phyloP scores from a whole-genome alignment of 2,797 vertebrate species.

The Premnoplex brunnescens region DNA sequence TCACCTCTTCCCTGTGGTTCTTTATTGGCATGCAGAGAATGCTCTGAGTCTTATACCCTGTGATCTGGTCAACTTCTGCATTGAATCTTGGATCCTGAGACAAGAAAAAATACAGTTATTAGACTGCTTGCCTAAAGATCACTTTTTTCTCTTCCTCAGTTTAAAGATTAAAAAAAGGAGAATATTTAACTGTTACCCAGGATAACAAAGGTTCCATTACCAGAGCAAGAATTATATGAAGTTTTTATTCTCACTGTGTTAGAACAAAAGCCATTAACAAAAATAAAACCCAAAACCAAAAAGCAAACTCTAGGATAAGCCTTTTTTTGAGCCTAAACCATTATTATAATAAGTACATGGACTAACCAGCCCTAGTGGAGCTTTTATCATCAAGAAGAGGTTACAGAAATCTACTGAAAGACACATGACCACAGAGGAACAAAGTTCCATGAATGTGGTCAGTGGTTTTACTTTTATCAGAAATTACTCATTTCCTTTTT shows the following conservation, averaged over 20 bases:
- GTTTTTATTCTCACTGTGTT: background rate
- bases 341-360: background rate
- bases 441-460: background rate
- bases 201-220: background rate
- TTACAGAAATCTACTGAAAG: background rate
- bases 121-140: background rate
- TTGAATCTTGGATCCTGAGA: slow-evolving; percentile 93
- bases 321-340: background rate
- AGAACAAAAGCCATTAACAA: background rate
- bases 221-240: background rate
- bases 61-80: slow-evolving; percentile 96
- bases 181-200: background rate
- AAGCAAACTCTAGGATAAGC: background rate
- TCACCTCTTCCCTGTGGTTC: slow-evolving; percentile 95
- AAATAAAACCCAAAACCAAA: background rate
- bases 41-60: slow-evolving; percentile 95
- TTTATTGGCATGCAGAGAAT: slow-evolving; percentile 98
- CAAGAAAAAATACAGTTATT: slow-evolving; percentile 45
- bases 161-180: slow-evolving; percentile 10
- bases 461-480: background rate
- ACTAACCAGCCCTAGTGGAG: background rate
- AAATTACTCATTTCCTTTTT: background rate
- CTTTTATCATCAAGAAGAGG: background rate
- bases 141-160: background rate
- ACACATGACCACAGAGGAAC: background rate